A percentile compares a stretch with the other conserved stretches of the same genome.
Conservation (phyloP, 2,888 invertebrate genomes). For the Caenorhabditis angaria region DNA sequence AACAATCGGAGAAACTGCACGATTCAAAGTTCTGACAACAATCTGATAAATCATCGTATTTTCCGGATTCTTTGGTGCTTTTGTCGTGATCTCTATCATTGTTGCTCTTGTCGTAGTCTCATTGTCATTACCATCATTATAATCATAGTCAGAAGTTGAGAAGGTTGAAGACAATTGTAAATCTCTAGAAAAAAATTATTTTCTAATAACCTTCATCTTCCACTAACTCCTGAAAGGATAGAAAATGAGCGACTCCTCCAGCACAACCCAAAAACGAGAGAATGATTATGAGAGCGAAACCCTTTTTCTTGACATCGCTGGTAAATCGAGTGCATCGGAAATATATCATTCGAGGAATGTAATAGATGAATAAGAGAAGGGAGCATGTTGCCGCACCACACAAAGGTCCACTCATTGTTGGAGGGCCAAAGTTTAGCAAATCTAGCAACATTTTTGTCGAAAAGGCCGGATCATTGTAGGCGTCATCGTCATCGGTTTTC, state of each 20-base stretch:
- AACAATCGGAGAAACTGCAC: conserved; percentile 17
- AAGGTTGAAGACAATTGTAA: too few species aligned
- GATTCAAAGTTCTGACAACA: conserved; percentile 7
- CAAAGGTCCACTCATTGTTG: background rate
- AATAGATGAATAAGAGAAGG: background rate
- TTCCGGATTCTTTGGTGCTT: background rate
- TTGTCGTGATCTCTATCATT: background rate
- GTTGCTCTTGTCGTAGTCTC: too few species aligned
- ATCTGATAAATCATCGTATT: background rate
- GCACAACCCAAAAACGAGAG: too few species aligned
- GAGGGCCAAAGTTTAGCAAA: background rate
- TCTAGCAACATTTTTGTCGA: background rate
- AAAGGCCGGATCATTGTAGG: too few species aligned
- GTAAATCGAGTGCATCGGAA: conserved; percentile 2
- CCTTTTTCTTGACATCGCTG: conserved; percentile 6
- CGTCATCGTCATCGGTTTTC: background rate
- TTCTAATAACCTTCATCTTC: too few species aligned
- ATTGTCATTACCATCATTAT: too few species aligned
- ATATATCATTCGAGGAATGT: conserved; percentile 3
- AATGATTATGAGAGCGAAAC: too few species aligned
- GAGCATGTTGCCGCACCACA: background rate
- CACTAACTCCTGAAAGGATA: too few species aligned
- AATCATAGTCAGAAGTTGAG: too few species aligned
- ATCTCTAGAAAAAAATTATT: too few species aligned
- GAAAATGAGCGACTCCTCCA: too few species aligned